A percentile compares a stretch with the other conserved stretches of the same genome.
These are phyloP conservation scores for Netelia melanura DNA, from an alignment of 2,888 invertebrate genomes.

Conservation along the genomic window DNA sequence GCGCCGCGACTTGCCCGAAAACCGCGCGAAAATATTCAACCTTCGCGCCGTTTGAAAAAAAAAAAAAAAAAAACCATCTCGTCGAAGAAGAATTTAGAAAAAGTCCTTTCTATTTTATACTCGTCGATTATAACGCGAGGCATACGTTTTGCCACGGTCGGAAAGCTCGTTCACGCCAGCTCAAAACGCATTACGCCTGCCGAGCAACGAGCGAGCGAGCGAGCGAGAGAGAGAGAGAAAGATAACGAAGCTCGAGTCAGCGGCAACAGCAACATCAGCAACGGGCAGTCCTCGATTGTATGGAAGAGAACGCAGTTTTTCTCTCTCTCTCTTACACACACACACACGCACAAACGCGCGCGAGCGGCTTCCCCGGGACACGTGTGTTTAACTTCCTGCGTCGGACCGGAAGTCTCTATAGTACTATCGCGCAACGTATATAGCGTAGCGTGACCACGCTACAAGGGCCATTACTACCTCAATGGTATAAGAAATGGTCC, in stretches of 20 bases:
- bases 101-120: constrained; percentile 29
- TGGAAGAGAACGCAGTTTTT: not conserved
- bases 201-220: constrained; percentile 19
- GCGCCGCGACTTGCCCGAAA: not conserved
- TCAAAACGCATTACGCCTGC: constrained; percentile 42
- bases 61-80: constrained; percentile 14
- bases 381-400: constrained; percentile 83
- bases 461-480: constrained; percentile 81
- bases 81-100: constrained; percentile 5
- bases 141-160: constrained; percentile 51
- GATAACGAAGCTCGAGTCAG: constrained; percentile 40
- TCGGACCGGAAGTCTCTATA: constrained; percentile 83
- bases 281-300: constrained; percentile 68
- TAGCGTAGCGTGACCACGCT: constrained; percentile 81
- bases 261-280: constrained; percentile 20
- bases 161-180: constrained; percentile 50
- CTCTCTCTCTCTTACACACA: not conserved
- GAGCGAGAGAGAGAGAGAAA: constrained; percentile 33
- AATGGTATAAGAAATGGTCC: constrained; percentile 77
- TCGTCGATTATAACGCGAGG: constrained; percentile 40
- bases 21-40: constrained; percentile 12
- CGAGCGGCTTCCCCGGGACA: constrained; percentile 75
- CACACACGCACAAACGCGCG: constrained; percentile 3
- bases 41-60: constrained; percentile 16
- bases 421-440: constrained; percentile 81